Conservation (phyloP, 2,113 vertebrate genomes). For the Puntigrus tetrazona region DNA sequence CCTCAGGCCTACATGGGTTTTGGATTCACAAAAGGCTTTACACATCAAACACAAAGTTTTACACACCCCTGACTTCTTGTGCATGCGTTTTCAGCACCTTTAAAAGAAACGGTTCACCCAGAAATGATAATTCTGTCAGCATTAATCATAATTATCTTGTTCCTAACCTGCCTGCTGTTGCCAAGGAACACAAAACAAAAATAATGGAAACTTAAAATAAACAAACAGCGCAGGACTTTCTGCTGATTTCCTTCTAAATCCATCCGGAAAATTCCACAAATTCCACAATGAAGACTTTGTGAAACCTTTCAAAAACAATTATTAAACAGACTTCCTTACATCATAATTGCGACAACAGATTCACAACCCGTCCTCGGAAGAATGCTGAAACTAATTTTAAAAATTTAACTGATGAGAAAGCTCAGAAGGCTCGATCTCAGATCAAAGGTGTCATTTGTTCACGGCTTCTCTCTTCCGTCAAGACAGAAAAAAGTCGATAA, state of each 20-base stretch:
- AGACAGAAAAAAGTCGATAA: conserved; percentile 65
- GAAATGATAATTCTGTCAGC: background rate
- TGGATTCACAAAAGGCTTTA: background rate
- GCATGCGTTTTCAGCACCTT: background rate
- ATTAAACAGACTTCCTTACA: background rate
- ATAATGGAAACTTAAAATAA: background rate
- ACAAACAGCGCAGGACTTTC: background rate
- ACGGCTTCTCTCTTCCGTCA: conserved; percentile 36
- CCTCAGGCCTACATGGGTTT: background rate
- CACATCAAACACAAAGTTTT: background rate
- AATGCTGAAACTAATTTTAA: background rate
- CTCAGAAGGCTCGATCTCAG: background rate
- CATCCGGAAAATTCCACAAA: background rate
- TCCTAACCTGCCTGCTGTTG: background rate
- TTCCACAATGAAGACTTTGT: background rate
- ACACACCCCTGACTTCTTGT: background rate
- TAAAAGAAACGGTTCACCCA: background rate
- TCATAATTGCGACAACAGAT: background rate
- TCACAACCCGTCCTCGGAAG: background rate
- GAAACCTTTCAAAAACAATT: background rate
- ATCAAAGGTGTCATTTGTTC: conserved; percentile 28
- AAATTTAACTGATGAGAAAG: background rate
- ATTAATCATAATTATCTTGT: background rate
- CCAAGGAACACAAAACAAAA: background rate
- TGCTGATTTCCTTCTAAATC: background rate